A percentile compares a stretch with the other conserved stretches of the same genome.
Conservation (phyloP, 2,888 invertebrate species). For the Neoaliturus tenellus region DNA sequence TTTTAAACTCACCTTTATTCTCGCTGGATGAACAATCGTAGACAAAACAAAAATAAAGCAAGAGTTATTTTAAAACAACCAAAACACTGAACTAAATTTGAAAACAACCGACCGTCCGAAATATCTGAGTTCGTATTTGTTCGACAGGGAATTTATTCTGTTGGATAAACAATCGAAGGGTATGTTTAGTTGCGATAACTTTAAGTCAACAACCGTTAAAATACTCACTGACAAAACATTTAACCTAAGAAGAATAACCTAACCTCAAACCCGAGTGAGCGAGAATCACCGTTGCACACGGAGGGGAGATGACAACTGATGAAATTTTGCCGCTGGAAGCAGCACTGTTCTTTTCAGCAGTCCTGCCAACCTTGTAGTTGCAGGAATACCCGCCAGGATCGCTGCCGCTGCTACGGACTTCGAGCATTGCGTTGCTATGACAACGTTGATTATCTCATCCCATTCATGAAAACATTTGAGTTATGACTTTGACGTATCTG, state of each 20-base stretch:
- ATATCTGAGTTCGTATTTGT: background rate
- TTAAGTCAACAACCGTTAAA: slow-evolving; percentile 7
- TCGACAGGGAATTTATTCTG: background rate
- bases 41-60: background rate
- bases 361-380: slow-evolving; percentile 29
- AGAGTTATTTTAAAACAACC: too few species aligned
- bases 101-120: background rate
- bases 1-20: background rate
- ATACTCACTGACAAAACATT: background rate
- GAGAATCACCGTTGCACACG: background rate
- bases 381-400: background rate
- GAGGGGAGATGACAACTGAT: background rate
- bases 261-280: background rate
- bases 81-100: background rate
- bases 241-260: background rate
- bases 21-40: background rate
- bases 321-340: background rate
- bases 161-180: background rate
- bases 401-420: background rate
- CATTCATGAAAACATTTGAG: slow-evolving; percentile 1
- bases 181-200: background rate
- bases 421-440: background rate
- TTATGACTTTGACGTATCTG: background rate
- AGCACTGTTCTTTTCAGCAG: slow-evolving; percentile 2
- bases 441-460: slow-evolving; percentile 33